Evolutionary conservation across 2,797 vertebrate genomes (phyloP).

Genomic region (Notolabrus celidotus): DNA sequence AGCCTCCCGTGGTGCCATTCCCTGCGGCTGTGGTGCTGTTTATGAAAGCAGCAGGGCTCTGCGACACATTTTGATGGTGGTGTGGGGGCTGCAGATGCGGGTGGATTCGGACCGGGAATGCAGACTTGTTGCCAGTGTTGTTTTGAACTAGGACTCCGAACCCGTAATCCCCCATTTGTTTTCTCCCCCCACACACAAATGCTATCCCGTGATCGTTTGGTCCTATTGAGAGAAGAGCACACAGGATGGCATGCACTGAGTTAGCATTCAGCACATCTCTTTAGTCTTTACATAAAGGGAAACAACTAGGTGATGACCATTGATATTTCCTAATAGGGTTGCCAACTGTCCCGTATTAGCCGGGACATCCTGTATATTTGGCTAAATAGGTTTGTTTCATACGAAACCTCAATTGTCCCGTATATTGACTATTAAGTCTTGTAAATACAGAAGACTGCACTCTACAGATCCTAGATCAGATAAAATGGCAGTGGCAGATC

Average conservation of each 20-base stretch:
- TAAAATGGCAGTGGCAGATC: no score
- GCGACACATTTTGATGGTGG: slow-evolving; percentile 98
- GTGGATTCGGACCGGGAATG: slow-evolving; percentile 99
- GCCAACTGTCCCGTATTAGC: no score
- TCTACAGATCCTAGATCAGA: no score
- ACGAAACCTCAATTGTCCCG: no score
- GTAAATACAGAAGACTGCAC: no score
- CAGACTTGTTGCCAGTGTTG: slow-evolving; percentile 99
- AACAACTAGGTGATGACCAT: slow-evolving; percentile 37
- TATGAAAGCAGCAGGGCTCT: slow-evolving; percentile 97
- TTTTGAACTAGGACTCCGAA: slow-evolving; percentile 99
- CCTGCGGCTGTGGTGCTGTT: slow-evolving; percentile 97
- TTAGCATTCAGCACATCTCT: slow-evolving; percentile 64
- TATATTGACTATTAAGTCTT: no score
- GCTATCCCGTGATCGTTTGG: slow-evolving; percentile 84
- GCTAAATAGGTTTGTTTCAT: no score
- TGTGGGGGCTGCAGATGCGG: slow-evolving; percentile 98
- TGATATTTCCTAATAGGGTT: slow-evolving; percentile 37
- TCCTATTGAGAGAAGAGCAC: slow-evolving; percentile 82
- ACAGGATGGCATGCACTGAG: slow-evolving; percentile 72
- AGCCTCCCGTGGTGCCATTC: slow-evolving; percentile 95
- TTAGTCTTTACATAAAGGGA: slow-evolving; percentile 53
- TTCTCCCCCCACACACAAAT: slow-evolving; percentile 87
- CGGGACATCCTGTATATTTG: no score
- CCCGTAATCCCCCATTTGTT: slow-evolving; percentile 99